These are phyloP conservation scores for Oedothorax gibbosus DNA, from an alignment of 1,140 invertebrate species.

Conservation along the genomic window DNA sequence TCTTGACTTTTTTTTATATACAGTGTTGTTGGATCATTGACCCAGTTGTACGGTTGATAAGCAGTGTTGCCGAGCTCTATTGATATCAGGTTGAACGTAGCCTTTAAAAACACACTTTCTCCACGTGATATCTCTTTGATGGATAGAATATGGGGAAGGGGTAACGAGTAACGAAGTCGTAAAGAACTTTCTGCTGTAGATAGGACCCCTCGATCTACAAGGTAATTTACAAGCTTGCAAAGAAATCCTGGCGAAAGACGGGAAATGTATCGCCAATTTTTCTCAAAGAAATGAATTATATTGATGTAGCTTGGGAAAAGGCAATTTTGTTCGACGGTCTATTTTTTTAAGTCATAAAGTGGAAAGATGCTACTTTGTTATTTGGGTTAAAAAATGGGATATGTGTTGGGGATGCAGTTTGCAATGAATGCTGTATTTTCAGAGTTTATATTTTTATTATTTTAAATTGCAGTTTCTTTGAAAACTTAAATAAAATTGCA, in stretches of 20 bases:
- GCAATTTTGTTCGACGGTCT: constrained; percentile 32
- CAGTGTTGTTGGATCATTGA: constrained; percentile 40
- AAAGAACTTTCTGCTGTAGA: constrained; percentile 45
- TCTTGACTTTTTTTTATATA: constrained; percentile 31
- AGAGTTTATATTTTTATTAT: too few species aligned
- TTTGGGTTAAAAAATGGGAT: too few species aligned
- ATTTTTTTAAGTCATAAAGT: neutral
- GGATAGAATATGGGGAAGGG: constrained; percentile 28
- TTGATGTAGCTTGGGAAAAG: constrained; percentile 19
- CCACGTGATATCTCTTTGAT: constrained; percentile 44
- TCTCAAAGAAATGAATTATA: constrained; percentile 52
- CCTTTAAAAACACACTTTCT: constrained; percentile 40
- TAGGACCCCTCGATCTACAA: constrained; percentile 34
- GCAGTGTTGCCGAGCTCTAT: neutral
- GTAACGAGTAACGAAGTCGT: constrained; percentile 32
- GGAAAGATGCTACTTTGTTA: too few species aligned
- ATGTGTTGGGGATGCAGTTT: too few species aligned
- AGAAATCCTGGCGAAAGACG: constrained; percentile 24
- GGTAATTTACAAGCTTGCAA: constrained; percentile 49
- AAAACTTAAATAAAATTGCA: too few species aligned
- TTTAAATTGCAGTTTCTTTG: too few species aligned
- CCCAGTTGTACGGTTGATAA: constrained; percentile 29
- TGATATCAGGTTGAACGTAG: constrained; percentile 30
- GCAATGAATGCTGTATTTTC: too few species aligned
- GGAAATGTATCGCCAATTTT: constrained; percentile 28